phyloP scores from a whole-genome alignment of 2,113 vertebrate species.

The Pandion haliaetus region DNA sequence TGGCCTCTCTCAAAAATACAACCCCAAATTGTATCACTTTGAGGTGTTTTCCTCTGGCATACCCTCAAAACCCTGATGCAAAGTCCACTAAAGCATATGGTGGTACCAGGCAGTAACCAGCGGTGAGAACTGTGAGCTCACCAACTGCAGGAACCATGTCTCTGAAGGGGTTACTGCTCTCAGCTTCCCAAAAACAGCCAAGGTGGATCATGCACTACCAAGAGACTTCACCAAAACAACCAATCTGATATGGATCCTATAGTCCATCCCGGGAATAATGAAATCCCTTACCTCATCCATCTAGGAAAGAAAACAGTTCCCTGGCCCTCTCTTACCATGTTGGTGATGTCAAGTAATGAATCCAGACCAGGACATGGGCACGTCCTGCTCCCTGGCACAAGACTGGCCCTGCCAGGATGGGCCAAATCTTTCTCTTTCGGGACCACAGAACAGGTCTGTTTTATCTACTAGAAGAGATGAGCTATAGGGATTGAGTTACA shows the following conservation, averaged over 20 bases:
- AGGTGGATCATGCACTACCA: neutral
- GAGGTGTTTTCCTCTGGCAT: neutral
- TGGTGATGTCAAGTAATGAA: neutral
- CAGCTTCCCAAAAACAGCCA: neutral
- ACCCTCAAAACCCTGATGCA: neutral
- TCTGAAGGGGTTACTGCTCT: neutral
- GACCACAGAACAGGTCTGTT: neutral
- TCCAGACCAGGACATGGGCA: neutral
- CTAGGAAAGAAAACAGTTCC: neutral
- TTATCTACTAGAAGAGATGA: neutral
- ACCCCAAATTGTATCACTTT: accelerated
- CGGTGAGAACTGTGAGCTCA: neutral
- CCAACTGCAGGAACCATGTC: neutral
- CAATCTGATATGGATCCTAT: accelerated
- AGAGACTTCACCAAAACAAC: neutral
- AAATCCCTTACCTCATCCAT: neutral
- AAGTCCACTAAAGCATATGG: neutral
- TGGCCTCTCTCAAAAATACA: neutral
- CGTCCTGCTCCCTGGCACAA: neutral
- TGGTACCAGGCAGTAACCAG: neutral
- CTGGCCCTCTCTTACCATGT: neutral
- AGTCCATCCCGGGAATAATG: neutral
- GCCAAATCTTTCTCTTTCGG: neutral
- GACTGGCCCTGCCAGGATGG: neutral
- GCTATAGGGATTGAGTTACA: neutral